Evolutionary conservation across 2,888 invertebrate genomes (phyloP).

Genomic region (Mechanitis mazaeus): DNA sequence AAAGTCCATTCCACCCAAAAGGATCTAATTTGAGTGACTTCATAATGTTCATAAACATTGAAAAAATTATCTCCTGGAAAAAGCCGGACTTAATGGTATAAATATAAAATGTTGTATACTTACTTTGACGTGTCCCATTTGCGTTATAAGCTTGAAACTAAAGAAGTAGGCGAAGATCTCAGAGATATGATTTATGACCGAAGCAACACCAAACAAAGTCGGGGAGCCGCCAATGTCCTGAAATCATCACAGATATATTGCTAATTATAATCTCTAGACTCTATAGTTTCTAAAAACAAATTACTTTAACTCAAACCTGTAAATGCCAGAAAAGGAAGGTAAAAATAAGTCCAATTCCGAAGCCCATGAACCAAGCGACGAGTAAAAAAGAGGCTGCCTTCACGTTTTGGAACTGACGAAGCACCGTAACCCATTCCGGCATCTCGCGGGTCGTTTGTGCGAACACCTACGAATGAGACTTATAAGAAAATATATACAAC

Average conservation of each 20-base stretch:
- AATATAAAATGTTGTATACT: neutral
- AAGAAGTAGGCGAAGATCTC: constrained; percentile 99
- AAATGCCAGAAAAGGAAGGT: constrained; percentile 99
- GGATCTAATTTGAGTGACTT: too few species aligned
- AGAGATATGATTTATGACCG: constrained; percentile 98
- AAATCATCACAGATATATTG: neutral
- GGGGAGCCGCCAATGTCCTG: constrained; percentile 97
- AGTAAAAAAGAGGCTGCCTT: constrained; percentile 95
- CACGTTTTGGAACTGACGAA: constrained; percentile 91
- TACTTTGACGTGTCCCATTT: constrained; percentile 96
- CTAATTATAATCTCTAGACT: neutral
- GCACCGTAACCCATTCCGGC: constrained; percentile 95
- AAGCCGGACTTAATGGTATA: too few species aligned
- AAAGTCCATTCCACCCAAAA: constrained; percentile 70
- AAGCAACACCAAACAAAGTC: constrained; percentile 97
- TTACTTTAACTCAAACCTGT: constrained; percentile 79
- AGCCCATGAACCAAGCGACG: constrained; percentile 99
- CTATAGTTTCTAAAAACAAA: neutral
- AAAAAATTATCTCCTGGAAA: neutral
- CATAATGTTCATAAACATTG: too few species aligned
- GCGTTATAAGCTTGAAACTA: constrained; percentile 94
- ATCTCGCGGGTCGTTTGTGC: constrained; percentile 93
- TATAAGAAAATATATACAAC: too few species aligned
- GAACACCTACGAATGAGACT: constrained; percentile 77
- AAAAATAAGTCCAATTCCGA: constrained; percentile 98